Evolutionary conservation across 35 echinoderm and acorn worm species (phyloP), one percentile per base, ranked within the genome.

Genomic region (Amphiura filiformis): DNA sequence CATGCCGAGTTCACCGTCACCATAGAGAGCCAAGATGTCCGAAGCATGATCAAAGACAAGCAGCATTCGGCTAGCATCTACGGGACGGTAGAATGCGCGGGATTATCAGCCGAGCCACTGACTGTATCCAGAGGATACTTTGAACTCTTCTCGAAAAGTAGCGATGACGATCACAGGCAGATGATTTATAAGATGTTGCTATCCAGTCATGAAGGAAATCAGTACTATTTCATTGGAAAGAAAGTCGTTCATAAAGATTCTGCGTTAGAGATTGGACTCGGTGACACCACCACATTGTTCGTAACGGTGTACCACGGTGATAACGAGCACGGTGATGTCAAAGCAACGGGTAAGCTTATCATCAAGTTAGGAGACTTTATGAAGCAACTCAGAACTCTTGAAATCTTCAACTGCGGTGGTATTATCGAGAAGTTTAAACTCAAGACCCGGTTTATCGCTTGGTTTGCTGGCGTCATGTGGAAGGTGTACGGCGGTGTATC

Each of bases 181-280:
- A 89, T 89, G 87, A 65, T 89, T 28, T 89, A 89, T 75, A 76
- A 78, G 28, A 89, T 89, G 44, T 52, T 52, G 44, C 44, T 52
- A 38, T 82, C 80, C 47, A 78, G 79, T 3, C 44, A 52, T 52
- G 91, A 83, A 32, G 91, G 87, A 9, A 93, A 93, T 39, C 57
- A 15, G 52, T 93, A 76, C 37, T 61, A 31, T 65, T 93, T 93
- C 36, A 87, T 89, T 12, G 91, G 91, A 22, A 81, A 89, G 17
- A 93, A 93, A 57, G 47, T 57, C 36, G 91, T 93, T 0, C 91
- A 93, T 65, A 93, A 93, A 47, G 91, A 93, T 77, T 79, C 91
- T 5, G 91, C 91, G 7, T 81, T 93, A 12, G 91, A 93, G 39
- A 78, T 93, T 34, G 91, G 91, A 35, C 65, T 93, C 28, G 86